phyloP scores from a whole-genome alignment of 2,888 invertebrate species.

The Agrenia bidenticulata region DNA sequence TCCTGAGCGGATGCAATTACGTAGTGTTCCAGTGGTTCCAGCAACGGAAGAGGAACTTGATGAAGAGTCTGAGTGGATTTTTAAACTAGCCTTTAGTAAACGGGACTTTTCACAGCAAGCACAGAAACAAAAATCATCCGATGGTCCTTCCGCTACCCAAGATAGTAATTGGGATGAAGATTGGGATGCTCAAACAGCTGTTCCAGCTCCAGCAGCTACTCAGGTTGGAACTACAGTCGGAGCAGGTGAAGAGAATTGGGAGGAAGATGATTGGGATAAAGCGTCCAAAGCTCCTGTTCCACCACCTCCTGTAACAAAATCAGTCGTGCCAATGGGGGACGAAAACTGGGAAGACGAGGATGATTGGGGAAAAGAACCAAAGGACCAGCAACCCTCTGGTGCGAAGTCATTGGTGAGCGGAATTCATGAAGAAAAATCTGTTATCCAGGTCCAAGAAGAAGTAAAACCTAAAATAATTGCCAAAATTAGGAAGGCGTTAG shows the following conservation, averaged over 20 bases:
- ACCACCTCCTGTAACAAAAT: background rate
- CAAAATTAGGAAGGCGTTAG: constrained; percentile 91
- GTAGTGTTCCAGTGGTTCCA: constrained; percentile 80
- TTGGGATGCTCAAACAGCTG: constrained; percentile 34
- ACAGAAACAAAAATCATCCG: constrained; percentile 22
- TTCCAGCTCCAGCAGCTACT: constrained; percentile 33
- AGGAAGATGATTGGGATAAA: constrained; percentile 16
- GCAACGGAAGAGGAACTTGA: constrained; percentile 83
- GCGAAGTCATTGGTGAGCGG: constrained; percentile 1
- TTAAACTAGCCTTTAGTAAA: constrained; percentile 86
- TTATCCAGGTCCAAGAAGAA: constrained; percentile 37
- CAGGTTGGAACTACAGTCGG: constrained; percentile 17
- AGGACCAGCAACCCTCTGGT: background rate
- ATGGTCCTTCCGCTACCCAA: background rate
- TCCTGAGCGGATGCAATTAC: constrained; percentile 88
- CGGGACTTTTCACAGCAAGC: constrained; percentile 51
- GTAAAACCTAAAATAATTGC: constrained; percentile 63
- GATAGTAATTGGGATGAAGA: constrained; percentile 36
- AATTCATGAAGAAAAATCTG: constrained; percentile 22
- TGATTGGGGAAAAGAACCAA: constrained; percentile 36
- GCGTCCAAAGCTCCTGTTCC: background rate
- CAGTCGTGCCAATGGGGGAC: background rate
- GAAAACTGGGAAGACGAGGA: constrained; percentile 41
- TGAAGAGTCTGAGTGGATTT: constrained; percentile 97
- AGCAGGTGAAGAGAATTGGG: constrained; percentile 12